Evolutionary conservation across 2,888 invertebrate species (phyloP).

Genomic region (Microchrysa polita): DNA sequence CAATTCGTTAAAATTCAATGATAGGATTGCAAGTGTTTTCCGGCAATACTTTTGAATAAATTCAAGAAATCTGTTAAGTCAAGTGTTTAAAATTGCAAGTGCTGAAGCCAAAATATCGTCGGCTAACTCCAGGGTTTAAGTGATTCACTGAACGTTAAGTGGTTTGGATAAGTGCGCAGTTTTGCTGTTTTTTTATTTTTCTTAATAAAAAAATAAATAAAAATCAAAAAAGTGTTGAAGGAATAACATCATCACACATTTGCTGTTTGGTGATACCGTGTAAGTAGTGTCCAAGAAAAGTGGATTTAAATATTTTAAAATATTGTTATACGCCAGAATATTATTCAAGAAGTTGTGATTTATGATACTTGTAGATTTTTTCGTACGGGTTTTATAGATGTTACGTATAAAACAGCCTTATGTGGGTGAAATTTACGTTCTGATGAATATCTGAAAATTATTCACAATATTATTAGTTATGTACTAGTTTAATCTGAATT

Average conservation of each 20-base stretch:
- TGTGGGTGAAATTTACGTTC: no score
- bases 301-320: not conserved
- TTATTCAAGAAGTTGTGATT: not conserved
- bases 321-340: not conserved
- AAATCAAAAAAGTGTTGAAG: not conserved
- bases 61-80: no score
- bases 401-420: no score
- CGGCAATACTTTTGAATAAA: no score
- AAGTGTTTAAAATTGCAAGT: no score
- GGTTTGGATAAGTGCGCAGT: conserved; percentile 13
- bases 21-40: no score
- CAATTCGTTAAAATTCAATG: no score
- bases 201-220: not conserved
- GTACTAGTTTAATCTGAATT: no score
- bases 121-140: not conserved
- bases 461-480: no score
- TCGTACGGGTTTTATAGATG: no score
- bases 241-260: conserved; percentile 15
- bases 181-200: not conserved
- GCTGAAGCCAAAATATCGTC: no score
- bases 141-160: not conserved
- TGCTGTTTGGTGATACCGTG: conserved; percentile 8
- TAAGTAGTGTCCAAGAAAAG: not conserved
- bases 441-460: no score
- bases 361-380: not conserved